Conservation (phyloP, 2,797 vertebrate species). For the Cryptoprocta ferox region DNA sequence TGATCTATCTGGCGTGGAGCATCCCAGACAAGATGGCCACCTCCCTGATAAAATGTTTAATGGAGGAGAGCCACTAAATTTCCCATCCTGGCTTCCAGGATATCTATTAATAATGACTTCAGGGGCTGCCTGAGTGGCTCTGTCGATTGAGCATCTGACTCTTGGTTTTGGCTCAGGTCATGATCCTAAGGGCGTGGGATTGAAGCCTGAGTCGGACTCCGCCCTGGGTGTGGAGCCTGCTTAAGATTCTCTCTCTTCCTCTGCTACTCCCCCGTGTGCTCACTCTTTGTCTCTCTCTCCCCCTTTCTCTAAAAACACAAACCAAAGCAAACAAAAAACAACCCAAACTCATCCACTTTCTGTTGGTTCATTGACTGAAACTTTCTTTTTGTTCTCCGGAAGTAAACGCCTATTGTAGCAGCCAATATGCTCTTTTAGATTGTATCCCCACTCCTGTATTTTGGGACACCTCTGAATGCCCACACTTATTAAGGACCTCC, state of each 20-base stretch:
- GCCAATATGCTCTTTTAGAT: neutral
- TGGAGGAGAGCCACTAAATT: neutral
- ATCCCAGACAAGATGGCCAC: neutral
- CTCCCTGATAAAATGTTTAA: neutral
- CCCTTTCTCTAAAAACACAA: too few species aligned
- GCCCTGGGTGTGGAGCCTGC: too few species aligned
- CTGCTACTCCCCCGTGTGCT: too few species aligned
- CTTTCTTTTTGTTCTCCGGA: neutral
- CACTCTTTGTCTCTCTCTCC: too few species aligned
- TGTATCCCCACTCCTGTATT: neutral
- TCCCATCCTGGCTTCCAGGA: neutral
- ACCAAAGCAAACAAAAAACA: neutral
- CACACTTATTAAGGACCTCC: neutral
- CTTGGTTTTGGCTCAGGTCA: too few species aligned
- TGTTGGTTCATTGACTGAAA: neutral
- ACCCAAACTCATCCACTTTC: neutral
- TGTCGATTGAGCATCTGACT: too few species aligned
- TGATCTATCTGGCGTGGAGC: neutral
- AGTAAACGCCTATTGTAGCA: neutral
- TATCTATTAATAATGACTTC: neutral
- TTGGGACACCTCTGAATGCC: neutral
- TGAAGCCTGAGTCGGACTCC: too few species aligned
- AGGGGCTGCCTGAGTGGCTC: too few species aligned
- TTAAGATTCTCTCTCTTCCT: too few species aligned
- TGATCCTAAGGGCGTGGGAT: too few species aligned